Percentiles rank a stretch among this genome's conserved stretches.
Evolutionary conservation across 2,888 invertebrate species (phyloP).

Genomic region (Sisyra nigra): DNA sequence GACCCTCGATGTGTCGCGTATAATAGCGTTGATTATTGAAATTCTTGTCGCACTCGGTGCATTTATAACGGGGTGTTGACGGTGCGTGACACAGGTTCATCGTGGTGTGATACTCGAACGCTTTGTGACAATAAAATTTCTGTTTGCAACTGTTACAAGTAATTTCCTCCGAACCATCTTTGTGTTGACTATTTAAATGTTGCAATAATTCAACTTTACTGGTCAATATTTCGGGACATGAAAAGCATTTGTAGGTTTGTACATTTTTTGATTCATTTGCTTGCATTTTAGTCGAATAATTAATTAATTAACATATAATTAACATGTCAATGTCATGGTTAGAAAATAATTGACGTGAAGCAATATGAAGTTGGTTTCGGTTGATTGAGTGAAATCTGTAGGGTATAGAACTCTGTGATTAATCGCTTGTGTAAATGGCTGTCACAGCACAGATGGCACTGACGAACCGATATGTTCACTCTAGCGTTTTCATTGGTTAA

Average conservation of each 20-base stretch:
- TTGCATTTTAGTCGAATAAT: too few species aligned
- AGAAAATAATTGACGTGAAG: too few species aligned
- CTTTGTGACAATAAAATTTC: constrained; percentile 1
- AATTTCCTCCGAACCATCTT: constrained; percentile 12
- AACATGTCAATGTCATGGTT: too few species aligned
- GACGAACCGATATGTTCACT: too few species aligned
- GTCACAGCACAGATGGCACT: too few species aligned
- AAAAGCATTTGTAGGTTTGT: constrained; percentile 3
- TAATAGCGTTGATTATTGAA: constrained; percentile 16
- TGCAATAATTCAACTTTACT: constrained; percentile 13
- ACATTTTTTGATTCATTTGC: background rate
- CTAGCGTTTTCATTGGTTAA: too few species aligned
- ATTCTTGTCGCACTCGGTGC: background rate
- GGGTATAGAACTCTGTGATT: too few species aligned
- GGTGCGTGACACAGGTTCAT: background rate
- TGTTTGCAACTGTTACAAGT: constrained; percentile 14
- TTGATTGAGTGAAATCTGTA: too few species aligned
- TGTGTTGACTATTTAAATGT: constrained; percentile 16
- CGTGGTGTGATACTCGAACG: background rate
- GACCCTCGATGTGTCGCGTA: constrained; percentile 22
- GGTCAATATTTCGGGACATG: background rate
- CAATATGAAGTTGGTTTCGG: too few species aligned
- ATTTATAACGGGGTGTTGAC: background rate
- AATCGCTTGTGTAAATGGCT: too few species aligned
- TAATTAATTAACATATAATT: too few species aligned